A percentile compares a stretch with the other conserved stretches of the same genome.
phyloP scores from a whole-genome alignment of 2,888 invertebrate genomes.

The Scelioninae gen. 1 region DNA sequence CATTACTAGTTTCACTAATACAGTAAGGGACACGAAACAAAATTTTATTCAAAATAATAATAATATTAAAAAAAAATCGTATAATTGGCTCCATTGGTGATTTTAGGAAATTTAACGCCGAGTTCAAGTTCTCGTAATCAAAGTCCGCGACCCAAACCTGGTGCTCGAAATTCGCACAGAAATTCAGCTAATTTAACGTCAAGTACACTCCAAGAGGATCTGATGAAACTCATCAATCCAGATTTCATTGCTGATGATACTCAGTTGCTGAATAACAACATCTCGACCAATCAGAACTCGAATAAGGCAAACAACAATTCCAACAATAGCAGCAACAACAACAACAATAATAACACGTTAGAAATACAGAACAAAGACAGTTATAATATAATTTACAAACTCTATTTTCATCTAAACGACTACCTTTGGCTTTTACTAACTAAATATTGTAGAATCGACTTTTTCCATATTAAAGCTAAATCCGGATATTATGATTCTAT shows the following conservation, averaged over 20 bases:
- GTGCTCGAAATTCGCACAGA: conserved; percentile 86
- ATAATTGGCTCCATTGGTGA: too few species aligned
- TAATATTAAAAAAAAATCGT: too few species aligned
- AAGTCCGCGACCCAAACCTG: conserved; percentile 87
- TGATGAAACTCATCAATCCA: conserved; percentile 94
- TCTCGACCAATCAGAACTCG: conserved; percentile 76
- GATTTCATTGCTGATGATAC: conserved; percentile 85
- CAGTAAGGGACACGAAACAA: too few species aligned
- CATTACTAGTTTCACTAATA: too few species aligned
- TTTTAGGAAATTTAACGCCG: conserved; percentile 82
- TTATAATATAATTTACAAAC: too few species aligned
- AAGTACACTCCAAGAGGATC: conserved; percentile 91
- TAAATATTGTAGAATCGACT: too few species aligned
- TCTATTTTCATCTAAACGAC: too few species aligned
- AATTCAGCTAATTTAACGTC: conserved; percentile 87
- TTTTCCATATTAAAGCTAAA: too few species aligned
- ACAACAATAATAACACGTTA: conserved; percentile 81
- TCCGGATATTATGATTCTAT: too few species aligned
- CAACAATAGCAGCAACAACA: conserved; percentile 75
- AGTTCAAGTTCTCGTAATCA: conserved; percentile 86
- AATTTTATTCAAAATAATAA: too few species aligned
- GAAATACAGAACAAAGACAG: conserved; percentile 83
- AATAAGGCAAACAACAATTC: conserved; percentile 71
- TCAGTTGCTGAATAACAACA: conserved; percentile 79
- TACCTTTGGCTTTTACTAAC: too few species aligned